These are phyloP conservation scores for Verasper variegatus DNA, from an alignment of 2,113 vertebrate genomes.

Conservation along the genomic window DNA sequence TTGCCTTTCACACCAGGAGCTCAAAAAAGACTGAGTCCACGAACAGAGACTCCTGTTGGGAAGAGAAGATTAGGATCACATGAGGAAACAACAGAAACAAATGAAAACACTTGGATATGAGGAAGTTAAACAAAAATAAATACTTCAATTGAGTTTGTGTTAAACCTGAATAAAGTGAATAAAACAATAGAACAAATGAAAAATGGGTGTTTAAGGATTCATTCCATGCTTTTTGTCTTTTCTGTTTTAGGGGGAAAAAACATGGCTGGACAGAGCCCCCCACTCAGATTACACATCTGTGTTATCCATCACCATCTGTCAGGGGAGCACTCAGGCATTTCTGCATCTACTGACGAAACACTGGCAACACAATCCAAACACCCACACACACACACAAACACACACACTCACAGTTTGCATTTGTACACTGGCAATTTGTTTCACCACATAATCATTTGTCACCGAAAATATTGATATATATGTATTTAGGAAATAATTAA, in stretches of 20 bases:
- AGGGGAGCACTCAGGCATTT: constrained; percentile 75
- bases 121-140: background rate
- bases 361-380: constrained; percentile 47
- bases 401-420: constrained; percentile 4
- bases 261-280: constrained; percentile 37
- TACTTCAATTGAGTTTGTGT: background rate
- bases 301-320: constrained; percentile 75
- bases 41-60: constrained; percentile 21
- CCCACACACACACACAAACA: constrained; percentile 11
- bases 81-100: background rate
- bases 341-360: constrained; percentile 63
- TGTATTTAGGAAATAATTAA: background rate
- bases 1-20: constrained; percentile 43
- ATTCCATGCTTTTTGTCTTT: constrained; percentile 23
- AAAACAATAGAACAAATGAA: background rate
- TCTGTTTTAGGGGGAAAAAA: constrained; percentile 37
- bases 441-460: background rate
- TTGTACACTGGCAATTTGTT: background rate
- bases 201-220: constrained; percentile 4
- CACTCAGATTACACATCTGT: constrained; percentile 82
- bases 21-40: constrained; percentile 12
- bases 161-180: background rate
- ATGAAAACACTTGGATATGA: background rate
- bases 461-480: background rate
- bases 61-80: background rate